Base-by-base conservation (phyloP, 2,113 vertebrate species). In the Rhegmatorhina hoffmannsi region DNA sequence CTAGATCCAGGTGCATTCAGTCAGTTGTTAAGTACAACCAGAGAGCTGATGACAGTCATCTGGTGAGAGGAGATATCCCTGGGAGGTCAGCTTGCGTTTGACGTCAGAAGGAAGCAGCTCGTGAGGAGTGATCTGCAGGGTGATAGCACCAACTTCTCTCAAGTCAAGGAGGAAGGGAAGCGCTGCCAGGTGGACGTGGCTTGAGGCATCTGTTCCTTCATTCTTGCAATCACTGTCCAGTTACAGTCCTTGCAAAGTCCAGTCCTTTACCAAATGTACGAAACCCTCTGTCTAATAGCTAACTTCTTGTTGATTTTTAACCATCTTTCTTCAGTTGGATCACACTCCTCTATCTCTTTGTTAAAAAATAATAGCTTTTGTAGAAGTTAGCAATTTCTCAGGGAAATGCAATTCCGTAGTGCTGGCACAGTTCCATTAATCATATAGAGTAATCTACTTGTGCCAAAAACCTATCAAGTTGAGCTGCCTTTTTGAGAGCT, bases 381-480 rank as follows among this genome's bases (percentile, higher is more conserved):
- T 96, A 56, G 69, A 89, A 83, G 79, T 90, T 95, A 89, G 90
- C 86, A 84, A 75, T 93, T 94, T 95, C 88, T 96, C 62, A 77
- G 90, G 92, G 79, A 86, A 91, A 84, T 92, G 93, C 73, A 78
- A 59, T 93, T 94, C 94, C 89, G 90, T 84, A 68, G 64, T 5
- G 1, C 81, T 97, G 96, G 95, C 94, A 29, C 2, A 0, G 25
- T 92, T 96, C 96, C 93, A 96, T 97, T 92, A 94, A 97, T 94
- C 95, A 90, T 97, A 95, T 92, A 94, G 90, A 94, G 95, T 81
- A 75, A 94, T 94, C 85, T 4, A 9, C 70, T 88, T 63, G 92
- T 96, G 95, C 96, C 95, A 96, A 95, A 95, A 97, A 97, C 82
- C 94, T 96, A 97, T 96, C 95, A 95, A 96, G 79, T 89, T 84